Evolutionary conservation across 2,797 vertebrate species (phyloP), one percentile per base, ranked within the genome.

Genomic region (Chiroxiphia lanceolata): DNA sequence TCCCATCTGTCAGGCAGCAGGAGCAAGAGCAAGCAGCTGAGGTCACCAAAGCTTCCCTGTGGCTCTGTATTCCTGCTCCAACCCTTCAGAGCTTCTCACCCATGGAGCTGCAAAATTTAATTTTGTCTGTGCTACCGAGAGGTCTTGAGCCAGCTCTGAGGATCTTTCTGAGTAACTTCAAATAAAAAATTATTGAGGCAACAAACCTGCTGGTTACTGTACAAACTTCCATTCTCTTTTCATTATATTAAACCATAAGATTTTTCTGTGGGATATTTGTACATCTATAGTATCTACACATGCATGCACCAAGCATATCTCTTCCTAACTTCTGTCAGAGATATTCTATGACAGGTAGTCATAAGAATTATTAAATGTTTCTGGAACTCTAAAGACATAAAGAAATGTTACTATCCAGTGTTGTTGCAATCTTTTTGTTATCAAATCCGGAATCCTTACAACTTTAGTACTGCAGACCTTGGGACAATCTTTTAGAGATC

Each of bases 1-100:
- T 93, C 71, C 95, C 89, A 94, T 95, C 95, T 96, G 93, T 65
- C 76, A 94, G 72, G 42, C 89, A 88, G 68, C 40, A 68, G 79
- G 48, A 95, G 79, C 15, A 74, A 59, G 34, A 86, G 48, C 27
- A 80, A 74, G 45, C 85, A 83, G 57, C 56, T 68, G 84, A 96
- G 61, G 64, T 83, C 69, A 56, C 82, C 1, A 2, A 42, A 78
- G 57, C 57, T 89, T n/a, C 56, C 75, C 53, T 9, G 42, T 68
- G 60, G 64, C 34, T 89, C 60, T 42, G 26, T 50, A 36, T 33
- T 89, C 60, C 60, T 77, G 72, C 60, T 94, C 64, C 72, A 96
- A 42, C 42, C 36, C 29, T 90, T 89, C 50, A 53, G 82, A 81
- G 45, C 56, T 89, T 75, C 64, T 83, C 53, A 85, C 42, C 57